Evolutionary conservation across 1,140 invertebrate species (phyloP), one percentile per base, ranked within the genome.

Genomic region (Whitmania pigra): DNA sequence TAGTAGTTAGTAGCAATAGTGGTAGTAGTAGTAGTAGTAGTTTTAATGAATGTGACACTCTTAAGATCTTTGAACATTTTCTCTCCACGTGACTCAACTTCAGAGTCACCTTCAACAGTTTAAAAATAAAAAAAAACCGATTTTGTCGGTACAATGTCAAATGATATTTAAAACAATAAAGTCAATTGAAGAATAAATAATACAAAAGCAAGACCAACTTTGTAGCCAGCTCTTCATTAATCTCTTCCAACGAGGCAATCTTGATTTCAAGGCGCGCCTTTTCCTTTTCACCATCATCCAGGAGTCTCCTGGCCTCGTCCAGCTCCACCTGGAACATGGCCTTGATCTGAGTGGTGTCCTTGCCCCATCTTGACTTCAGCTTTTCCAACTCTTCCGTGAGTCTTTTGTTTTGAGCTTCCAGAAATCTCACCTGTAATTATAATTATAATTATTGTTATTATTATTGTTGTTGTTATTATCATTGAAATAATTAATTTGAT

Each of bases 281-380:
- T 20, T 74, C 73, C 40, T 74, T 73, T n/a, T 53, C 63, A 36
- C 69, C 73, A 13, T 74, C 73, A 55, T 73, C 74, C 53, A 74
- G 69, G 25, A 75, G n/a, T 27, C 71, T 55, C 49, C 73, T 67
- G 20, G 74, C 74, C 53, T 75, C 63, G 17, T 73, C 54, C 9
- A 80, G 66, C 67, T 81, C 80, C 29, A 72, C 75, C 69, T 81
- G 81, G 73, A 79, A 81, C 78, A 81, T 82, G 36, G 75, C 77
- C 22, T 77, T 75, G 25, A 81, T 76, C 69, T 74, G 79, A 36
- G 71, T 72, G 9, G 78, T 74, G 72, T 79, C 79, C 69, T 77
- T 74, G 17, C 80, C 80, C 74, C 75, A 80, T 67, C 76, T 74
- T 27, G 69, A 70, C 22, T 76, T 76, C 68, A 82, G 71, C 53